Evolutionary conservation across 2,888 invertebrate genomes (phyloP), one percentile per base, ranked within the genome.

Genomic region (Smittia sp.): DNA sequence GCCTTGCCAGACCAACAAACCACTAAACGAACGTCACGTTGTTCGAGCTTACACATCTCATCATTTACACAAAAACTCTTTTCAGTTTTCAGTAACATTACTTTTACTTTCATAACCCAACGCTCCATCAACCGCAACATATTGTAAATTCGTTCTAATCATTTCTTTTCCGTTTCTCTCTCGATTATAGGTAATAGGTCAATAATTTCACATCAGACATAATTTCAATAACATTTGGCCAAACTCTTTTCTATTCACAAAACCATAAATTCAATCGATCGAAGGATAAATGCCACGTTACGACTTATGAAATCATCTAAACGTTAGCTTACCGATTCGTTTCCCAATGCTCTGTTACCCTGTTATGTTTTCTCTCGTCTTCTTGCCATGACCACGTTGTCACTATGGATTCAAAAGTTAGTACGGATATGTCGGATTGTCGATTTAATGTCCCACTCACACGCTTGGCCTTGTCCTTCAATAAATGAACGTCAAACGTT

Each of bases 131-230:
- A 58, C 18, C 9, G 11, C 9, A 58, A 58, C n/a, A 58, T 58
- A 46, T 11, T 13, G 13, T 11, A n/a, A 46, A 46, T 13, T 15
- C 13, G 25, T 63, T 2, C 20, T 63, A 63, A 27, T 27, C 27
- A 27, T 63, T 39, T 66, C 20, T 27, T 39, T 18, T 66, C 13
- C 3, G 32, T 63, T 27, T 66, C 25, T 20, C 39, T 41, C 39
- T 41, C 18, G 11, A n/a, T 38, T 65, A 9, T 67, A 67, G 67
- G 67, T 67, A 67, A 67, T 67, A 67, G 41, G 67, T 41, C 67
- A 67, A 32, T 41, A 67, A 67, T 41, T 67, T 39, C 24, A 32
- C 41, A 38, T n/a, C 18, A 41, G 15, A 41, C 18, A 22, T 39
- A 46, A 27, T 41, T 67, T 41, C 38, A 41, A 41, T 67, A 38